Conservation (phyloP, 1,140 invertebrate species). For the Apolygus lucorum region DNA sequence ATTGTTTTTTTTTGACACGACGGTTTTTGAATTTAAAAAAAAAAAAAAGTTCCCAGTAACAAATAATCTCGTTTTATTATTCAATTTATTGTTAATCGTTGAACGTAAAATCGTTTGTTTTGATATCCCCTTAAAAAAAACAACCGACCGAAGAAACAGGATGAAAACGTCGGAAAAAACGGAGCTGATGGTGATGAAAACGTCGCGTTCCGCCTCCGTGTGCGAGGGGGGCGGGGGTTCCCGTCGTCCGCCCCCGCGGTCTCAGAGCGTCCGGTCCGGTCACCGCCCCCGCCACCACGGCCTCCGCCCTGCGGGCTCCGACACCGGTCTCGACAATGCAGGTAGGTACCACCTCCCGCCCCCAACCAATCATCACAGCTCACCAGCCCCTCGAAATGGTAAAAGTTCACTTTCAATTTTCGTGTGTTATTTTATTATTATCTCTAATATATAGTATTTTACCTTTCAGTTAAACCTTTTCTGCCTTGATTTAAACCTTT, state of each 20-base stretch:
- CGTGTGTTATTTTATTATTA: no score
- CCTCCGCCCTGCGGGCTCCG: slow-evolving; percentile 17
- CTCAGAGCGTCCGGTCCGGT: slow-evolving; percentile 60
- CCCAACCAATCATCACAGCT: no score
- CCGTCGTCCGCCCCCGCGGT: slow-evolving; percentile 57
- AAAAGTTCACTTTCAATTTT: no score
- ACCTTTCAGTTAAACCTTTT: no score
- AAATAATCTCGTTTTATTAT: background rate
- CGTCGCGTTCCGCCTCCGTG: slow-evolving; percentile 7
- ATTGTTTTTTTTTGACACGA: background rate
- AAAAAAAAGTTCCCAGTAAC: background rate
- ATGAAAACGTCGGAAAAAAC: background rate
- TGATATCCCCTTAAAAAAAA: background rate
- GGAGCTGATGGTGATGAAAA: background rate
- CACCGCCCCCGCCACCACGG: background rate
- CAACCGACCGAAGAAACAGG: background rate
- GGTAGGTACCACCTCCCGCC: no score
- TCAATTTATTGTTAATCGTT: background rate
- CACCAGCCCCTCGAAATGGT: no score
- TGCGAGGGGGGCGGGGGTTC: slow-evolving; percentile 16
- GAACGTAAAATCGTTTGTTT: background rate
- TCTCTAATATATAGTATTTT: no score
- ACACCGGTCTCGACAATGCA: slow-evolving; percentile 23
- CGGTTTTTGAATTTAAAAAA: background rate
- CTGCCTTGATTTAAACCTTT: no score